phyloP scores from a whole-genome alignment of 2,797 vertebrate species.

The Pipistrellus nathusii region DNA sequence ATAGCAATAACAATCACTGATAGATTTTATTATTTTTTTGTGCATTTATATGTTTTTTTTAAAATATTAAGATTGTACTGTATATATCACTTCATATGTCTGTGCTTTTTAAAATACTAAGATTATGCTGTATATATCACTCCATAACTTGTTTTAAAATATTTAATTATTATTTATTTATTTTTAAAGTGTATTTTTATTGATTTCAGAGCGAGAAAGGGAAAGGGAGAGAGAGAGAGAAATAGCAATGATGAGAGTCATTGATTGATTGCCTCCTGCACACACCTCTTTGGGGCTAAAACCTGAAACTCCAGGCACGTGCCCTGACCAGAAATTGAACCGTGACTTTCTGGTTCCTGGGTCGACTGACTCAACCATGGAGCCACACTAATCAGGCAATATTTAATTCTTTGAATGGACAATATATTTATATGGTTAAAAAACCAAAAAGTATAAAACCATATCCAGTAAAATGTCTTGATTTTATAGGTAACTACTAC shows the following conservation, averaged over 20 bases:
- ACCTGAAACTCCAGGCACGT: too few relatives aligned
- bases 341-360: too few relatives aligned
- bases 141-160: conserved; percentile 44
- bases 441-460: neutral
- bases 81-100: neutral
- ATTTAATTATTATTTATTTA: neutral
- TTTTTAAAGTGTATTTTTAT: too few relatives aligned
- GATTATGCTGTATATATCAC: neutral
- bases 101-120: conserved; percentile 22
- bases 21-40: conserved; percentile 20
- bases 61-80: neutral
- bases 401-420: neutral
- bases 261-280: too few relatives aligned
- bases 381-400: neutral
- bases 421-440: neutral
- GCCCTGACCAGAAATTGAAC: too few relatives aligned
- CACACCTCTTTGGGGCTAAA: too few relatives aligned
- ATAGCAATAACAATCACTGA: neutral
- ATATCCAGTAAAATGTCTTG: neutral
- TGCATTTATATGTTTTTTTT: neutral
- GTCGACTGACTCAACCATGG: too few relatives aligned
- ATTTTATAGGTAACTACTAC: neutral
- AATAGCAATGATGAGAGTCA: too few relatives aligned
- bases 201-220: too few relatives aligned
- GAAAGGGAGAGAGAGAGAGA: too few relatives aligned